phyloP scores from a whole-genome alignment of 2,797 vertebrate species.

The Gallinago nigripennis region DNA sequence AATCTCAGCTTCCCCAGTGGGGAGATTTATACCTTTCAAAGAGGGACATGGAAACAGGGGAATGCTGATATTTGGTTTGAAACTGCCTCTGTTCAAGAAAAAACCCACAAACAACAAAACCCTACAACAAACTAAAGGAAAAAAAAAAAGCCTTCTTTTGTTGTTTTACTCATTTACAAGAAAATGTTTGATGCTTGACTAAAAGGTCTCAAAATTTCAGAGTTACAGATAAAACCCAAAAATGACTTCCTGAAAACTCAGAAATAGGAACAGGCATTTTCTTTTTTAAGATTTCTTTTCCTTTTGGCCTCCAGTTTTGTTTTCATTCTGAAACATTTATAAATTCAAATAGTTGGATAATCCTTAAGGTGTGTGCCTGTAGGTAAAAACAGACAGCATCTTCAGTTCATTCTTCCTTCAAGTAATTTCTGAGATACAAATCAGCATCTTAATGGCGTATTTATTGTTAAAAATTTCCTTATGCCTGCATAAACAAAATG shows the following conservation, averaged over 20 bases:
- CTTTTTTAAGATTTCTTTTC: background rate
- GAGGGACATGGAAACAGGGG: background rate
- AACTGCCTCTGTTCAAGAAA: background rate
- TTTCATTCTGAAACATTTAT: background rate
- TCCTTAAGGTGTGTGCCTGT: background rate
- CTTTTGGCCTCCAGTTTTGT: background rate
- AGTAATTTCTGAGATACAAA: background rate
- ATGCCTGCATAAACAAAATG: background rate
- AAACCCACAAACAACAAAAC: background rate
- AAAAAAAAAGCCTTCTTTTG: background rate
- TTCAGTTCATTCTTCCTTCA: background rate
- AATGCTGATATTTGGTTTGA: background rate
- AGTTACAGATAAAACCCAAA: background rate
- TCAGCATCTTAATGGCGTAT: background rate
- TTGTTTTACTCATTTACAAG: background rate
- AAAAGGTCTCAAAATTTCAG: background rate
- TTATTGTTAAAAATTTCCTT: background rate
- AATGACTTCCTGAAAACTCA: background rate
- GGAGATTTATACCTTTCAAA: background rate
- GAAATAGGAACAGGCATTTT: background rate
- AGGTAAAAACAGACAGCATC: background rate
- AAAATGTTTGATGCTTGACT: background rate
- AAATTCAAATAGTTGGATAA: background rate
- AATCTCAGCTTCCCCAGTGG: background rate
- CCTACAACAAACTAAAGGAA: background rate